Base-by-base conservation (phyloP, 2,888 invertebrate species). In the Eupithecia insigniata region DNA sequence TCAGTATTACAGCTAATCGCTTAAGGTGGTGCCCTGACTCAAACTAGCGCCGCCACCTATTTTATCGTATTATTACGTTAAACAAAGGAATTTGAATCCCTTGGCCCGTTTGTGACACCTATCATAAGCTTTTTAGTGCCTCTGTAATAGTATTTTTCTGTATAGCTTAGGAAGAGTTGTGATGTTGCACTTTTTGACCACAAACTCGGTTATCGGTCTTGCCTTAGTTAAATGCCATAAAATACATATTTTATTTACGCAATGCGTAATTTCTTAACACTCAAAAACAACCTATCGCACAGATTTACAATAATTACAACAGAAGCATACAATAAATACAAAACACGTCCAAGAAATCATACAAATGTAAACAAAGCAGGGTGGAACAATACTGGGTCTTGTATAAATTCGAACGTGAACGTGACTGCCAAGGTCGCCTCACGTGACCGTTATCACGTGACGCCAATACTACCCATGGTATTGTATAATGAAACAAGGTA, bases 311-410 rank as follows among this genome's bases (percentile, higher is more conserved):
- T n/a, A n/a, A 10, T 22, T 51, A 51, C 51, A 51, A 51, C 51
- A 51, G 46, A 51, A 51, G n/a, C 10, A 30, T 12, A 60, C 60
- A 60, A 60, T 10, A 30, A 46, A n/a, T 14, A 18, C 28, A 30
- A 30, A 18, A 66, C 18, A 46, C 61, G 28, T 67, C 34, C 55
- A n/a, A 67, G 67, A 67, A 67, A 58, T 39, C 67, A 58, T 58
- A 67, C 36, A 67, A 67, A 26, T 5, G 18, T 26, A 16, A 67
- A 67, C 58, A 36, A 26, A 62, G 61, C 32, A 34, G 61, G 32
- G 22, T 36, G 51, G 51, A 51, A 51, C 22, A 51, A 51, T 51
- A 51, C 51, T n/a, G 10, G 30, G 32, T 36, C 8, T 4, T n/a
- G 34, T 62, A 2, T n/a, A n/a, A n/a, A n/a, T n/a, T n/a, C 18